Conservation (phyloP, 1,140 invertebrate species). For the Aphaenogaster floridana region DNA sequence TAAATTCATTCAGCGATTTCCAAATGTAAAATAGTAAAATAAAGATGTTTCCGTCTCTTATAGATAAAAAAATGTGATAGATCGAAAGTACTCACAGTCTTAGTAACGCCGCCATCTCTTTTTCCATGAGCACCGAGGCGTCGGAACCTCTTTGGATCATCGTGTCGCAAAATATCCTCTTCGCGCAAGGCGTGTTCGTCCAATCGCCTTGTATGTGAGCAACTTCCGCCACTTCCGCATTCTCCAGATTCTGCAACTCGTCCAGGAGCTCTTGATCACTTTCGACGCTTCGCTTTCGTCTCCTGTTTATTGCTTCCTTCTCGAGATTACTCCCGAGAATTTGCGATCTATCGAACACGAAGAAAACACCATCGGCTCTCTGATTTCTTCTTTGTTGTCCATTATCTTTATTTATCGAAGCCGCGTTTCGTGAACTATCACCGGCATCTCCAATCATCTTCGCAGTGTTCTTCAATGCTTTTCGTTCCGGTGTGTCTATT, state of each 20-base stretch:
- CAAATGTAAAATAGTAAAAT: background rate
- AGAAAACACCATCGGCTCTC: background rate
- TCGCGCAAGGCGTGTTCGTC: conserved; percentile 92
- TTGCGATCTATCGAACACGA: conserved; percentile 12
- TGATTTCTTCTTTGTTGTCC: background rate
- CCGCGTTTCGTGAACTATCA: background rate
- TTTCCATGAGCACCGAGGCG: conserved; percentile 91
- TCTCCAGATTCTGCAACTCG: conserved; percentile 88
- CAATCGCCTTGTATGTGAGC: conserved; percentile 88
- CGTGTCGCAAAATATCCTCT: conserved; percentile 92
- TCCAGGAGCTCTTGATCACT: conserved; percentile 84
- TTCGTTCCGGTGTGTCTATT: background rate
- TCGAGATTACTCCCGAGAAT: background rate
- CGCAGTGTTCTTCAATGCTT: background rate
- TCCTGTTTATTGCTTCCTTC: conserved; percentile 42
- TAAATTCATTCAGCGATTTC: background rate
- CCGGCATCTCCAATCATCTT: conserved; percentile 35
- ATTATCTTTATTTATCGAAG: background rate
- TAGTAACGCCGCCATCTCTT: conserved; percentile 91
- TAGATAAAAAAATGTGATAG: background rate
- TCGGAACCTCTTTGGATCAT: conserved; percentile 90
- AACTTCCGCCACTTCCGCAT: conserved; percentile 81
- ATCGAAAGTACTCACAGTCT: conserved; percentile 89
- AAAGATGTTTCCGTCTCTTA: background rate
- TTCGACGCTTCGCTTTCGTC: conserved; percentile 82